Evolutionary conservation across 2,113 vertebrate genomes (phyloP).

Genomic region (Scomber colias): DNA sequence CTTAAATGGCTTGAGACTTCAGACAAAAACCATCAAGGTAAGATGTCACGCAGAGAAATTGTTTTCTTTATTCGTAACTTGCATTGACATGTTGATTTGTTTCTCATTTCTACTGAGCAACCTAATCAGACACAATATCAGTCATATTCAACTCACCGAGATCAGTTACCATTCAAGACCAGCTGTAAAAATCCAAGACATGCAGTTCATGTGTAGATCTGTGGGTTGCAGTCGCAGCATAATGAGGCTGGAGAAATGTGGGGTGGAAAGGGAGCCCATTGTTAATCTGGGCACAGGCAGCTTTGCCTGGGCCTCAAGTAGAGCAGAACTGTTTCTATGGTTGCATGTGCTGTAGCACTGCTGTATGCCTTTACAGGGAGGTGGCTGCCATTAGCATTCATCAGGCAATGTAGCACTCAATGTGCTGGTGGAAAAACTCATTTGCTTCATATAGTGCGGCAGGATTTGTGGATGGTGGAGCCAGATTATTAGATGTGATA

Average conservation of each 20-base stretch:
- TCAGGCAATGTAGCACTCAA: slow-evolving; percentile 67
- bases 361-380: slow-evolving; percentile 74
- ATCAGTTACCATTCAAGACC: slow-evolving; percentile 14
- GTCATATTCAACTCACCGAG: neutral
- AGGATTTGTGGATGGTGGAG: slow-evolving; percentile 57
- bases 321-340: slow-evolving; percentile 85
- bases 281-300: slow-evolving; percentile 78
- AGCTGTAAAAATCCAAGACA: slow-evolving; percentile 15
- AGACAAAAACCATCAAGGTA: slow-evolving; percentile 99
- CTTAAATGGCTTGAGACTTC: slow-evolving; percentile 97
- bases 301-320: slow-evolving; percentile 69
- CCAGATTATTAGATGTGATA: slow-evolving; percentile 53
- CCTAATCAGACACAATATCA: neutral
- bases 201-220: slow-evolving; percentile 21
- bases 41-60: slow-evolving; percentile 31
- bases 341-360: slow-evolving; percentile 74
- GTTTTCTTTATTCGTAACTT: neutral
- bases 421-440: slow-evolving; percentile 68
- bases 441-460: slow-evolving; percentile 71
- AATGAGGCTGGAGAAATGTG: slow-evolving; percentile 64
- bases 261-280: slow-evolving; percentile 70
- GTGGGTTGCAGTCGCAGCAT: slow-evolving; percentile 42
- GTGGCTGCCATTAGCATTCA: slow-evolving; percentile 80
- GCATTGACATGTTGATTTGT: neutral
- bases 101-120: neutral